phyloP scores from a whole-genome alignment of 2,113 vertebrate genomes.

The Paracanthobrama guichenoti region DNA sequence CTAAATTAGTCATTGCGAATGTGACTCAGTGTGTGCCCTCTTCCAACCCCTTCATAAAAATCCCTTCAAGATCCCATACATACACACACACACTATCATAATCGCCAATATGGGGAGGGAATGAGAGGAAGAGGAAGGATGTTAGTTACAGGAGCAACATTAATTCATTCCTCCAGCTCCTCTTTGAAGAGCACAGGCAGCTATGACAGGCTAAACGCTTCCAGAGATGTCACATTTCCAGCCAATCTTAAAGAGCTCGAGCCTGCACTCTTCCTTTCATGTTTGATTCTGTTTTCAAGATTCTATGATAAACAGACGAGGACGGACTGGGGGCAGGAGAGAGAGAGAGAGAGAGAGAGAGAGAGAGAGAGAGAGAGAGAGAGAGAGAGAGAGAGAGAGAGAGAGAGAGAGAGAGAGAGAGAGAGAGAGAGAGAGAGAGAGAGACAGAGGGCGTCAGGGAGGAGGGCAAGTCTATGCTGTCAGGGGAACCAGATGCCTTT shows the following conservation, averaged over 20 bases:
- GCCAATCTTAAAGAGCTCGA: slow-evolving; percentile 76
- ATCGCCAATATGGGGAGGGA: slow-evolving; percentile 61
- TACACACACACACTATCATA: slow-evolving; percentile 58
- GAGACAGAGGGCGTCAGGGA: slow-evolving; percentile 48
- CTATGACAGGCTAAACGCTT: slow-evolving; percentile 80
- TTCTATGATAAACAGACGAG: slow-evolving; percentile 81
- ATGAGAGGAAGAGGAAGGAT: slow-evolving; percentile 69
- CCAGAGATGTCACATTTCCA: slow-evolving; percentile 83
- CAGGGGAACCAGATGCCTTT: slow-evolving; percentile 77
- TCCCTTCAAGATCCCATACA: neutral
- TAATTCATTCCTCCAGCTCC: slow-evolving; percentile 75
- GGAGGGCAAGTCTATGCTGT: slow-evolving; percentile 59
- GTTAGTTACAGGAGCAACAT: slow-evolving; percentile 78
- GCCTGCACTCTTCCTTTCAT: slow-evolving; percentile 81
- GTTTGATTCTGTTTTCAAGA: slow-evolving; percentile 81
- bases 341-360: slow-evolving; percentile 49
- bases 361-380: slow-evolving; percentile 50
- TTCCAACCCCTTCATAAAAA: neutral
- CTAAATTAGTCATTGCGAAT: neutral
- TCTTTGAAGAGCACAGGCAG: slow-evolving; percentile 74
- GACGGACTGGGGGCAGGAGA: slow-evolving; percentile 60
- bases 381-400: slow-evolving; percentile 44
- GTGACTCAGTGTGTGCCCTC: neutral
- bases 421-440: slow-evolving; percentile 42
- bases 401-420: slow-evolving; percentile 50